Evolutionary conservation across 2,797 vertebrate species (phyloP).

Genomic region (Micromesistius poutassou): DNA sequence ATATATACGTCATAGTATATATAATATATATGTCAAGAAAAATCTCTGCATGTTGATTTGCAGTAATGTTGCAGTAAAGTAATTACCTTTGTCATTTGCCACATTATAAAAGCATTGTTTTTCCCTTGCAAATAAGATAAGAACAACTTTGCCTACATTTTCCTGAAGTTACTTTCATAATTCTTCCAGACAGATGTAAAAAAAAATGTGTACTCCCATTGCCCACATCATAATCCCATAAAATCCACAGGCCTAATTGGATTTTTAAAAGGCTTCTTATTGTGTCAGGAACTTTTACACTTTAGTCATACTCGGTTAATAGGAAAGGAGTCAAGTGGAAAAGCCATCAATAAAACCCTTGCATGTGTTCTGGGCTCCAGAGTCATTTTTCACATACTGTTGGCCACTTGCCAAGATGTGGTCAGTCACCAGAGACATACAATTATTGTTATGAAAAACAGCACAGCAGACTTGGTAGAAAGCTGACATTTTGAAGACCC

Average conservation of each 20-base stretch:
- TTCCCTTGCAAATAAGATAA: not conserved
- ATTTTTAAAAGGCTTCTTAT: conserved; percentile 66
- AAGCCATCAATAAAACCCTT: conserved; percentile 54
- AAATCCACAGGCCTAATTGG: conserved; percentile 69
- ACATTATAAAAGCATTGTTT: not conserved
- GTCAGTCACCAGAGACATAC: conserved; percentile 59
- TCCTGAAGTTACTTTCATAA: conserved; percentile 48
- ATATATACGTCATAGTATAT: too few species aligned
- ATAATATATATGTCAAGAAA: not conserved
- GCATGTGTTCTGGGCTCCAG: conserved; percentile 33
- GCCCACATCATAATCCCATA: conserved; percentile 66
- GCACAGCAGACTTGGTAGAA: conserved; percentile 25
- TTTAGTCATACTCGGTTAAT: conserved; percentile 62
- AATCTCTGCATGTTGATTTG: not conserved
- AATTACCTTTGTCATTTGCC: not conserved
- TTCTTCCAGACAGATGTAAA: conserved; percentile 53
- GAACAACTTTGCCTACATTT: not conserved
- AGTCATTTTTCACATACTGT: conserved; percentile 40
- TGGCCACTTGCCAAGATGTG: conserved; percentile 55
- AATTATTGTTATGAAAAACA: conserved; percentile 37
- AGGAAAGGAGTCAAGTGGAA: conserved; percentile 66
- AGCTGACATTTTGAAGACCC: conserved; percentile 11
- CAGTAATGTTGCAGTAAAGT: not conserved
- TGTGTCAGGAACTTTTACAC: conserved; percentile 61
- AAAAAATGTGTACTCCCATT: conserved; percentile 54